Evolutionary conservation across 2,888 invertebrate genomes (phyloP).

Genomic region (Slavum lentiscoides): DNA sequence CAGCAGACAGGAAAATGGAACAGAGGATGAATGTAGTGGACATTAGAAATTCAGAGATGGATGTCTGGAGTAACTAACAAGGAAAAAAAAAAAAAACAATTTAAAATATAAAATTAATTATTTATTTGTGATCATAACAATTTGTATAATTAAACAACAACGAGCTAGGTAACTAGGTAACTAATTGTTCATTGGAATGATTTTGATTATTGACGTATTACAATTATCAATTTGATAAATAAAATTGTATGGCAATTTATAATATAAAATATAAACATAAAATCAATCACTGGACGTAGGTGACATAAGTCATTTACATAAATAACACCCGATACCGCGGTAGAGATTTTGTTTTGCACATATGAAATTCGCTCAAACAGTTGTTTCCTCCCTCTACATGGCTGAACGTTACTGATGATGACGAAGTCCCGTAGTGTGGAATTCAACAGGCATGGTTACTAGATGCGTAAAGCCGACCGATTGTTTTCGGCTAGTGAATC

Average conservation of each 20-base stretch:
- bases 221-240: background rate
- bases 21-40: no score
- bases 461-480: no score
- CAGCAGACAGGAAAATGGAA: no score
- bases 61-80: no score
- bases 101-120: background rate
- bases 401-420: no score
- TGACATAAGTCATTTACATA: background rate
- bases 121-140: constrained; percentile 16
- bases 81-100: background rate
- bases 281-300: background rate
- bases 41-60: no score
- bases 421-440: no score
- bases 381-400: no score
- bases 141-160: background rate
- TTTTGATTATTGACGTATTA: constrained; percentile 7
- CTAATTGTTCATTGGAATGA: constrained; percentile 32
- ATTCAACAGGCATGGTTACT: no score
- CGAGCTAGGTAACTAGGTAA: background rate
- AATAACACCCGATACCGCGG: background rate
- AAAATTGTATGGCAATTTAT: constrained; percentile 11
- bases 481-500: no score
- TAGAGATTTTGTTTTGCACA: no score
- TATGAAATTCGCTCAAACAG: no score
- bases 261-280: constrained; percentile 9